Conservation (phyloP, 2,888 invertebrate species). For the Pollenia labialis region DNA sequence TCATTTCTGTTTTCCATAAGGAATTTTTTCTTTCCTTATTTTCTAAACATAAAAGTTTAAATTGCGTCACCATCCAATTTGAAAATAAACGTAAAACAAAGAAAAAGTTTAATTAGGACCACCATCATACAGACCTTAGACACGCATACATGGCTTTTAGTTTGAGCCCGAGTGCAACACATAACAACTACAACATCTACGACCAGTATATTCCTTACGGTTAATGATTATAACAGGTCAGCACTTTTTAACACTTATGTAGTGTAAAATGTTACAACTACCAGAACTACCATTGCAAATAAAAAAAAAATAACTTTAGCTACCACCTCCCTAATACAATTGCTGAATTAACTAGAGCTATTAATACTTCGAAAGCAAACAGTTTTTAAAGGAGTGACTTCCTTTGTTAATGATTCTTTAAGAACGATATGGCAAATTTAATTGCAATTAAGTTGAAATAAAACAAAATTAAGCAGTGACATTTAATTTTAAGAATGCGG, state of each 20-base stretch:
- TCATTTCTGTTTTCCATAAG: constrained; percentile 14
- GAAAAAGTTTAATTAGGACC: constrained; percentile 68
- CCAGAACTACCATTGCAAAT: constrained; percentile 20
- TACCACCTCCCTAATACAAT: constrained; percentile 15
- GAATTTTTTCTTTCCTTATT: constrained; percentile 13
- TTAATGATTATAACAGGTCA: constrained; percentile 72
- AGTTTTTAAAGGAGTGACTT: constrained; percentile 22
- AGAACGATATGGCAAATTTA: no score
- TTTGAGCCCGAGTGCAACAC: constrained; percentile 60
- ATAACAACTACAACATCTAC: constrained; percentile 11
- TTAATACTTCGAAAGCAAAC: background rate
- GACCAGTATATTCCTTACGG: constrained; percentile 54
- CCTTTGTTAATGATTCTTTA: background rate
- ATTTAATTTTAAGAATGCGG: no score
- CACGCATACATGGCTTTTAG: constrained; percentile 59
- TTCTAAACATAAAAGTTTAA: constrained; percentile 52
- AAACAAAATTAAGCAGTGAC: no score
- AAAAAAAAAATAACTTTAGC: background rate
- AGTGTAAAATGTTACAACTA: constrained; percentile 58
- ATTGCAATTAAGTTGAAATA: no score
- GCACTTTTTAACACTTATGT: constrained; percentile 68
- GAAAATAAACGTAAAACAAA: constrained; percentile 43
- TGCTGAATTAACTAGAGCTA: constrained; percentile 28
- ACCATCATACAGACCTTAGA: constrained; percentile 53
- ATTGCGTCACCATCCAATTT: constrained; percentile 63